Percentiles rank a stretch among this genome's conserved stretches.
Conservation (phyloP, 2,113 vertebrate genomes). For the Psittacula cyanocephala region DNA sequence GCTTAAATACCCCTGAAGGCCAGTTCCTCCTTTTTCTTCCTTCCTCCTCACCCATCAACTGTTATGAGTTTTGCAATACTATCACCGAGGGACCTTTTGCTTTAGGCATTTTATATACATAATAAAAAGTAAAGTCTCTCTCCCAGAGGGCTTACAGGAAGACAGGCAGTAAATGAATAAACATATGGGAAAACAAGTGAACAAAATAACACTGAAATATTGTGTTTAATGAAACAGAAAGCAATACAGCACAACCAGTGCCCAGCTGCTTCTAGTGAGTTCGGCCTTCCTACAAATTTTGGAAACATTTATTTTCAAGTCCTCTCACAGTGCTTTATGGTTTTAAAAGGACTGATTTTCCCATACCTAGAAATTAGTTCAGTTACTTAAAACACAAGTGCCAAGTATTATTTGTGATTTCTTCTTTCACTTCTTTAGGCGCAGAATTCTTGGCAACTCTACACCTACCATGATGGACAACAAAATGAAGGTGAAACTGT, state of each 20-base stretch:
- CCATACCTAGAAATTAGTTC: not conserved
- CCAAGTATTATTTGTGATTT: not conserved
- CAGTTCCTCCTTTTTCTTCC: not conserved
- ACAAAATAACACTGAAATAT: not conserved
- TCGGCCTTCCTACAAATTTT: not conserved
- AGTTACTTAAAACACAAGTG: not conserved
- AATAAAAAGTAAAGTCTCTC: not conserved
- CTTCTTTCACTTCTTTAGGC: not conserved
- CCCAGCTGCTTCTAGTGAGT: not conserved
- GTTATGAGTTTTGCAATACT: not conserved
- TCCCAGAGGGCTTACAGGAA: not conserved
- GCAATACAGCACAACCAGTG: not conserved
- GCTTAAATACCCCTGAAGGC: not conserved
- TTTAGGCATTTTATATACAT: not conserved
- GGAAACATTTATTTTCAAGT: not conserved
- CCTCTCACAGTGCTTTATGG: not conserved
- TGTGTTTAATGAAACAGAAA: not conserved
- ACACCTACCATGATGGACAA: not conserved
- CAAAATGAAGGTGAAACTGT: not conserved
- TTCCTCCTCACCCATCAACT: not conserved
- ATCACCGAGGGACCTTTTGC: not conserved
- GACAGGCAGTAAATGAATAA: not conserved
- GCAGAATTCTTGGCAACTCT: not conserved
- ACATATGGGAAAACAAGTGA: not conserved
- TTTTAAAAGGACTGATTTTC: not conserved